These are phyloP conservation scores for Gari tellinella DNA, from an alignment of 2,888 invertebrate genomes.

Conservation along the genomic window DNA sequence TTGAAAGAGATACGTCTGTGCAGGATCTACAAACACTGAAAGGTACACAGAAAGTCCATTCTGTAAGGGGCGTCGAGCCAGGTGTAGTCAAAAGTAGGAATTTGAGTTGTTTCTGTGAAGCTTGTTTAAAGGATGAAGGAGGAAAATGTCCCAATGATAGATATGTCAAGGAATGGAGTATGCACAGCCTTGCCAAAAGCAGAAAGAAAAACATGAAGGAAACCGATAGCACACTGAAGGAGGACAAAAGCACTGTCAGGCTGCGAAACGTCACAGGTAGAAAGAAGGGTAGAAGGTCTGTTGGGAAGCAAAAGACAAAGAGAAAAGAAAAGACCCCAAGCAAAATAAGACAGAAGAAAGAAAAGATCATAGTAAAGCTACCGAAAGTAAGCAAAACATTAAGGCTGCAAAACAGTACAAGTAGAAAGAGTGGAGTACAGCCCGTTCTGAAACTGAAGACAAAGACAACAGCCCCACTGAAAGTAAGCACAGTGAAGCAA, in stretches of 20 bases:
- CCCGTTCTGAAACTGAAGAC: background rate
- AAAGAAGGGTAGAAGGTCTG: constrained; percentile 8
- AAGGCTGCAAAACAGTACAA: background rate
- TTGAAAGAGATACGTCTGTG: constrained; percentile 6
- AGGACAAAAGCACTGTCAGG: constrained; percentile 5
- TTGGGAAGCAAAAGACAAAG: background rate
- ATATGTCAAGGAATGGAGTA: constrained; percentile 9
- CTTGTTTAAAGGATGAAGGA: constrained; percentile 1
- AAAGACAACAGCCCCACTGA: background rate
- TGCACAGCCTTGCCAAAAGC: constrained; percentile 4
- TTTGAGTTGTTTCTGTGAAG: constrained; percentile 37
- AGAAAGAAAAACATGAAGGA: background rate
- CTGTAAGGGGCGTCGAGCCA: constrained; percentile 29
- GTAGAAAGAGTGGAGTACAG: no score
- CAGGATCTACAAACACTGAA: constrained; percentile 7
- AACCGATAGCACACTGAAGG: background rate
- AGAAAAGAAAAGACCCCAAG: background rate
- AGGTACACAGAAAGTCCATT: constrained; percentile 33
- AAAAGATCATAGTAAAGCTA: background rate
- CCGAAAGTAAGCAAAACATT: background rate
- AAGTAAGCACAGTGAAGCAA: no score
- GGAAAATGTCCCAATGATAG: background rate
- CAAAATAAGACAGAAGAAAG: constrained; percentile 1
- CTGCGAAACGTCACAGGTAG: constrained; percentile 2
- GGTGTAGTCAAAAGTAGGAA: constrained; percentile 11